phyloP scores from a whole-genome alignment of 2,888 invertebrate species.

The Pristionchus entomophagus region DNA sequence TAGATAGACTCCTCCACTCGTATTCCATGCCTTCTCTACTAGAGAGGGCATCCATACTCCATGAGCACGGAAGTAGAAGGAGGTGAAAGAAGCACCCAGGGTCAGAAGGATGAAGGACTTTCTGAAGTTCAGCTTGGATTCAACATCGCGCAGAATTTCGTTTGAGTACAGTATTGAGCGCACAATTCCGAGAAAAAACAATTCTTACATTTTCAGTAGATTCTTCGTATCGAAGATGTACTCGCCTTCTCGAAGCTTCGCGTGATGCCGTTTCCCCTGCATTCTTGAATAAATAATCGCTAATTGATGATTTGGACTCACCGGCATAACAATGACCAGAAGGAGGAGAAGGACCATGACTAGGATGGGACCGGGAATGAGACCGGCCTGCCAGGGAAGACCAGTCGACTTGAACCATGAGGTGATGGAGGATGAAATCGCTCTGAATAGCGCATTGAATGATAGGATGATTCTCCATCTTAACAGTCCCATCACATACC shows the following conservation, averaged over 20 bases:
- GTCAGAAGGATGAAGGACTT: constrained; percentile 4
- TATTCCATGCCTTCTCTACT: not conserved
- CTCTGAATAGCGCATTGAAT: too few species aligned
- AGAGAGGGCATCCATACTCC: not conserved
- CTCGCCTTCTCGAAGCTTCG: constrained; percentile 5
- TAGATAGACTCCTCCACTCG: not conserved
- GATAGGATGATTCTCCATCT: not conserved
- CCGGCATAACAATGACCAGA: constrained; percentile 7
- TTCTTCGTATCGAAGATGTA: constrained; percentile 15
- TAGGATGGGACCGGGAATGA: constrained; percentile 34
- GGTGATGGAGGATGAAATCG: not conserved
- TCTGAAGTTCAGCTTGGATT: not conserved
- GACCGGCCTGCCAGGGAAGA: constrained; percentile 28
- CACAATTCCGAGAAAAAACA: not conserved
- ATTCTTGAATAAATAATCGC: not conserved
- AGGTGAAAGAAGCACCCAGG: not conserved
- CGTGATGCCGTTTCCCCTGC: not conserved
- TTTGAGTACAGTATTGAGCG: not conserved
- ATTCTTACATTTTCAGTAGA: constrained; percentile 24
- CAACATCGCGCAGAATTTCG: not conserved
- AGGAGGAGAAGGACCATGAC: constrained; percentile 3
- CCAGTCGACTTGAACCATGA: constrained; percentile 5
- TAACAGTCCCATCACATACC: not conserved
- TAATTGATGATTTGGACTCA: not conserved
- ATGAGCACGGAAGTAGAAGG: constrained; percentile 29